A percentile compares a stretch with the other conserved stretches of the same genome.
Evolutionary conservation across 2,888 invertebrate genomes (phyloP).

Genomic region (Mimachlamys varia): DNA sequence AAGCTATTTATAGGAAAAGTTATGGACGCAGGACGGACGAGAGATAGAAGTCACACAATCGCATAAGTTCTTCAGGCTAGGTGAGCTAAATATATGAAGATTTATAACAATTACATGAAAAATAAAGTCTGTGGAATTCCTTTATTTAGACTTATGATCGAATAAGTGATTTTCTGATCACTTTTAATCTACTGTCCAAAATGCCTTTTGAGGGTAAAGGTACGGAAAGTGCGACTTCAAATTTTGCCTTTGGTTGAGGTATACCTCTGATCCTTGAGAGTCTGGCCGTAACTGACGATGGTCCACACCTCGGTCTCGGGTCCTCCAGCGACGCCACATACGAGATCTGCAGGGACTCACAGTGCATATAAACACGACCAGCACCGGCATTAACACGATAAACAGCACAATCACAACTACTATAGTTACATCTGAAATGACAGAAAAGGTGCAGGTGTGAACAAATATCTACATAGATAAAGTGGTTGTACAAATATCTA

Average conservation of each 20-base stretch:
- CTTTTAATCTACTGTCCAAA: no score
- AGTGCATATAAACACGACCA: slow-evolving; percentile 67
- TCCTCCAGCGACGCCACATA: slow-evolving; percentile 67
- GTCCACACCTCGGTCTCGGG: slow-evolving; percentile 65
- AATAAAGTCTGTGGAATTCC: no score
- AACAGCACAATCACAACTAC: slow-evolving; percentile 63
- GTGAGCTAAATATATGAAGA: no score
- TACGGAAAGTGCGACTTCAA: not conserved
- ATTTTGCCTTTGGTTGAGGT: not conserved
- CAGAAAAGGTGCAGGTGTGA: slow-evolving; percentile 41
- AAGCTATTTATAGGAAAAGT: no score
- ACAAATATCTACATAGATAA: no score
- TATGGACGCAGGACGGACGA: no score
- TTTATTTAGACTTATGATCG: no score
- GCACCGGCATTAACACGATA: slow-evolving; percentile 67
- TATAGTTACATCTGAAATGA: slow-evolving; percentile 63
- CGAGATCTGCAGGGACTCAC: slow-evolving; percentile 67
- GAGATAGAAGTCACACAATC: no score
- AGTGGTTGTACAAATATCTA: no score
- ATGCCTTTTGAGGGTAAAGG: not conserved
- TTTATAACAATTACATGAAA: no score
- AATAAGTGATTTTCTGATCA: no score
- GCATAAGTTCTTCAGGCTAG: no score
- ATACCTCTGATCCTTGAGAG: slow-evolving; percentile 65
- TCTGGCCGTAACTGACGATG: slow-evolving; percentile 65